Percentiles rank a stretch among this genome's conserved stretches.
Evolutionary conservation across 2,888 invertebrate species (phyloP).

Genomic region (Philereme vetulata): DNA sequence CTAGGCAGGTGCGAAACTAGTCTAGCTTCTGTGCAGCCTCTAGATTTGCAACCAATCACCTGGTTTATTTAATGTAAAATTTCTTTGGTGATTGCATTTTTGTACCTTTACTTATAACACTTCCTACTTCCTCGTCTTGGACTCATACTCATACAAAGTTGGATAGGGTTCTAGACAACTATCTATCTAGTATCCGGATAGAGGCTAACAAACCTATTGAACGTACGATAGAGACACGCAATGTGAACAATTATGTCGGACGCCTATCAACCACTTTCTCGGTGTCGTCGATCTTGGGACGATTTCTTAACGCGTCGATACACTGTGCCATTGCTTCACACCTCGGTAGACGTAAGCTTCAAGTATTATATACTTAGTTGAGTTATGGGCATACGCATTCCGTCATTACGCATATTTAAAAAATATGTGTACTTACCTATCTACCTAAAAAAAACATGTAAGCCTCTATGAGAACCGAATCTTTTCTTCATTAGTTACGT

Average conservation of each 20-base stretch:
- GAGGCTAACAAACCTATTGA: conserved; percentile 9
- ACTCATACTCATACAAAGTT: not conserved
- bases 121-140: not conserved
- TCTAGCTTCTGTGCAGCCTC: no score
- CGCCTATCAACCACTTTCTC: conserved; percentile 75
- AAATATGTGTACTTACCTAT: not conserved
- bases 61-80: no score
- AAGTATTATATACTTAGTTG: not conserved
- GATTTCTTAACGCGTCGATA: conserved; percentile 56
- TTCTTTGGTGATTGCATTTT: no score
- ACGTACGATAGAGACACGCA: conserved; percentile 32
- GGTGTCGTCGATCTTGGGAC: conserved; percentile 45
- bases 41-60: not conserved
- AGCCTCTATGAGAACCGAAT: no score
- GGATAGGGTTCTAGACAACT: not conserved
- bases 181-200: conserved; percentile 7
- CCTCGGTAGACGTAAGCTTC: not conserved
- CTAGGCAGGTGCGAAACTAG: no score
- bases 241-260: conserved; percentile 73
- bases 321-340: conserved; percentile 21
- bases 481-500: no score
- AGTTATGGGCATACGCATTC: no score
- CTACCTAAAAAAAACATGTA: no score
- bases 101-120: not conserved
- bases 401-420: no score